Percentiles rank a stretch among this genome's conserved stretches.
These are phyloP conservation scores for Cistogaster globosa DNA, from an alignment of 2,888 invertebrate genomes.

Conservation along the genomic window DNA sequence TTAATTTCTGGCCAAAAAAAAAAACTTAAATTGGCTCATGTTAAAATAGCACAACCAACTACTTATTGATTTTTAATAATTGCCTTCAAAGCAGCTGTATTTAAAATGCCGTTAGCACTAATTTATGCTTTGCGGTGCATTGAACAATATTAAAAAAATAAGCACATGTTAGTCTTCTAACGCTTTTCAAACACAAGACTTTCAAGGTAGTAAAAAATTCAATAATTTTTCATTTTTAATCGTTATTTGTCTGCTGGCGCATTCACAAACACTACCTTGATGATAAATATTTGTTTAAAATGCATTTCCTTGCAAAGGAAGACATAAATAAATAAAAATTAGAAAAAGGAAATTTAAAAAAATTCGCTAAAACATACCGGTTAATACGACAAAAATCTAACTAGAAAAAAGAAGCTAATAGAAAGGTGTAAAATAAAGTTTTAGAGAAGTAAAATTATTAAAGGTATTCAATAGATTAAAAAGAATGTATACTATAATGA, in stretches of 20 bases:
- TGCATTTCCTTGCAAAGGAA: constrained; percentile 34
- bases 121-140: too few species aligned
- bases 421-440: constrained; percentile 3
- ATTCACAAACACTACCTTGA: constrained; percentile 30
- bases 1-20: too few species aligned
- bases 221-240: constrained; percentile 23
- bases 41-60: too few species aligned
- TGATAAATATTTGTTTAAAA: constrained; percentile 25
- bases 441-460: neutral
- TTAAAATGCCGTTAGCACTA: too few species aligned
- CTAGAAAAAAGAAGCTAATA: neutral
- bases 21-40: too few species aligned
- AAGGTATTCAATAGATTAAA: neutral
- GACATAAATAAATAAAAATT: constrained; percentile 10
- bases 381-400: constrained; percentile 13
- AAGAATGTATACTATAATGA: neutral
- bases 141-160: neutral
- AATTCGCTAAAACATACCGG: constrained; percentile 34
- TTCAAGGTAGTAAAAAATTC: neutral
- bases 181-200: neutral
- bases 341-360: constrained; percentile 29
- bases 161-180: constrained; percentile 33
- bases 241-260: constrained; percentile 40
- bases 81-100: too few species aligned
- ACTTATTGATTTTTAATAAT: too few species aligned